phyloP scores from a whole-genome alignment of 2,888 invertebrate genomes.

The Zootermopsis nevadensis region DNA sequence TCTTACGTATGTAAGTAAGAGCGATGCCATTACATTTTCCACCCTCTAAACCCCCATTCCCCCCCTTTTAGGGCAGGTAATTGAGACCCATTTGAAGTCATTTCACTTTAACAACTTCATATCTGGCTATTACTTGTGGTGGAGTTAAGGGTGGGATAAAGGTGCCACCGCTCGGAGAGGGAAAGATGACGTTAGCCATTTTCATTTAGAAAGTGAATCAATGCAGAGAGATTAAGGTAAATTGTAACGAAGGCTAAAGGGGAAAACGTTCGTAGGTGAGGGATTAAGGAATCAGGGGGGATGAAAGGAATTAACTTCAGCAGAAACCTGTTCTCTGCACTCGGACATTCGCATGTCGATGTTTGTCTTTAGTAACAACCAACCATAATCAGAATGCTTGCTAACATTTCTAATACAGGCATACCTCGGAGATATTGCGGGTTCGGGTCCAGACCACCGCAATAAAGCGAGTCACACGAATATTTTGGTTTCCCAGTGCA shows the following conservation, averaged over 20 bases:
- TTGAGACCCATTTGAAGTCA: constrained; percentile 56
- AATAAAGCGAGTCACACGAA: too few relatives aligned
- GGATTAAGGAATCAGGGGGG: neutral
- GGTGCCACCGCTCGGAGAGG: constrained; percentile 25
- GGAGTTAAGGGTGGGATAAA: constrained; percentile 50
- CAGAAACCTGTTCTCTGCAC: too few relatives aligned
- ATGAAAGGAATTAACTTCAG: constrained; percentile 27
- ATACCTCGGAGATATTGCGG: too few relatives aligned
- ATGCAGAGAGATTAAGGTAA: constrained; percentile 37
- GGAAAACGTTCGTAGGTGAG: neutral
- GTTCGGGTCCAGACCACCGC: too few relatives aligned
- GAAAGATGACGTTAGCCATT: constrained; percentile 45
- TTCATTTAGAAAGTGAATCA: constrained; percentile 43
- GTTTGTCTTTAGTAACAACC: too few relatives aligned
- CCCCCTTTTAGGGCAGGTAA: constrained; percentile 55
- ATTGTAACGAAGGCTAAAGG: constrained; percentile 34
- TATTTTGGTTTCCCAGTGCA: too few relatives aligned
- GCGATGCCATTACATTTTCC: constrained; percentile 49
- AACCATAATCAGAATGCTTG: too few relatives aligned
- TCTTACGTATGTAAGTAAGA: constrained; percentile 40
- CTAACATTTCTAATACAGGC: too few relatives aligned
- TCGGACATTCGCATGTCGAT: too few relatives aligned
- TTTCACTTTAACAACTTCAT: constrained; percentile 56
- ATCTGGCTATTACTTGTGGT: constrained; percentile 55
- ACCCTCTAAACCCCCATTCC: constrained; percentile 31